Percentiles rank a stretch among this genome's conserved stretches.
Evolutionary conservation across 2,113 vertebrate genomes (phyloP).

Genomic region (Oryzias celebensis): DNA sequence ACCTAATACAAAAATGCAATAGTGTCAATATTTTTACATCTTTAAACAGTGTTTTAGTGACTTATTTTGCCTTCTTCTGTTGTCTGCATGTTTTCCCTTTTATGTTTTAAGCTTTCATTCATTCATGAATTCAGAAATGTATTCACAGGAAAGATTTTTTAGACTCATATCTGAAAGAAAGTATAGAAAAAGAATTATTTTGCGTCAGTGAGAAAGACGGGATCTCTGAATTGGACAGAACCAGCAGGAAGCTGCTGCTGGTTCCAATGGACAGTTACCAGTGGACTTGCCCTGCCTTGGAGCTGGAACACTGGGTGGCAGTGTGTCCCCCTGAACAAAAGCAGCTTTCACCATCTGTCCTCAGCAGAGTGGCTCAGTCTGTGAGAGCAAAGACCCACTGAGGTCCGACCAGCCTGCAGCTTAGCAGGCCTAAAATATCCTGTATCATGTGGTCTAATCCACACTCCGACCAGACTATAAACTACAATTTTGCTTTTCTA

Average conservation of each 20-base stretch:
- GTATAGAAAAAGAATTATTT: background rate
- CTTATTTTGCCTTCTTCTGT: too few relatives aligned
- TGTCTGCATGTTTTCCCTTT: too few relatives aligned
- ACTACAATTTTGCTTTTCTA: conserved; percentile 3
- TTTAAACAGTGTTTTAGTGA: too few relatives aligned
- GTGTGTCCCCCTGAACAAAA: conserved; percentile 66
- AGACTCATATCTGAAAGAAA: too few relatives aligned
- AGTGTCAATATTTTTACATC: too few relatives aligned
- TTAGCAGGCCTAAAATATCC: background rate
- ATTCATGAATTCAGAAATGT: too few relatives aligned
- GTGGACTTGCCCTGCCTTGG: conserved; percentile 30
- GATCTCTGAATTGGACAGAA: background rate
- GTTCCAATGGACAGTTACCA: background rate
- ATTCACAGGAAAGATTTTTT: too few relatives aligned
- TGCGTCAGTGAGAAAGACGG: background rate
- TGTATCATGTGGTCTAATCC: background rate
- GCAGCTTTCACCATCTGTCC: conserved; percentile 33
- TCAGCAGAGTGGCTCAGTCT: conserved; percentile 31
- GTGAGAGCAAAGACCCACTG: conserved; percentile 14
- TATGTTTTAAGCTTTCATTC: too few relatives aligned
- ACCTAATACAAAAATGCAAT: too few relatives aligned
- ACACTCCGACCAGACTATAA: background rate
- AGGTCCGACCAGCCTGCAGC: conserved; percentile 15
- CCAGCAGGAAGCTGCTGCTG: background rate
- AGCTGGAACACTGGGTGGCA: conserved; percentile 73